A percentile compares a stretch with the other conserved stretches of the same genome.
Conservation (phyloP, 2,888 invertebrate genomes). For the Tanytarsus gracilentus region DNA sequence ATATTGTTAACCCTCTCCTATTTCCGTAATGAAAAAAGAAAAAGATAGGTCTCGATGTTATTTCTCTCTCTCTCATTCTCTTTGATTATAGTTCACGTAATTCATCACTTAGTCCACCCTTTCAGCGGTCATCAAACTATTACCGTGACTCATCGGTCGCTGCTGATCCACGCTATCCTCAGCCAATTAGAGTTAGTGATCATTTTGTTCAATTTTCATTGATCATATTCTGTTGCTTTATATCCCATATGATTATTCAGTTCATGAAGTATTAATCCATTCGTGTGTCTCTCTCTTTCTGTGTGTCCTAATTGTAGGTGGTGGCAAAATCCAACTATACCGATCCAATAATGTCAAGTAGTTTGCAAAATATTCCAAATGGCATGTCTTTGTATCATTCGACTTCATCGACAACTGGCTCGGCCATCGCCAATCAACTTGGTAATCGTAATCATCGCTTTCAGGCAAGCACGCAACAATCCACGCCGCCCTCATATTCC, state of each 20-base stretch:
- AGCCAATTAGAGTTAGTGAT: constrained; percentile 27
- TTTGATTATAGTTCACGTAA: constrained; percentile 22
- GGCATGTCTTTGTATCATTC: constrained; percentile 38
- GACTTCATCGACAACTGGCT: constrained; percentile 32
- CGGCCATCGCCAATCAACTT: background rate
- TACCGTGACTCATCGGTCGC: constrained; percentile 17
- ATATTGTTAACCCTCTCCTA: background rate
- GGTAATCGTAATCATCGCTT: constrained; percentile 14
- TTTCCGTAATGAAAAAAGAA: background rate
- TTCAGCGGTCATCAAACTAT: constrained; percentile 20
- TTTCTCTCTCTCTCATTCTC: too few relatives aligned
- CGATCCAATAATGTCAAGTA: constrained; percentile 43
- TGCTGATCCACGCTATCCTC: constrained; percentile 19
- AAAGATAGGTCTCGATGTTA: too few relatives aligned
- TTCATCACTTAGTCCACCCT: constrained; percentile 24
- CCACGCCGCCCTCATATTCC: background rate
- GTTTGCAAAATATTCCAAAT: constrained; percentile 44
- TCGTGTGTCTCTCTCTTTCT: background rate
- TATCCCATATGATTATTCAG: background rate
- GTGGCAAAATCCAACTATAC: constrained; percentile 41
- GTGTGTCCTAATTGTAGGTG: constrained; percentile 31
- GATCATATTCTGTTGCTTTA: constrained; percentile 3
- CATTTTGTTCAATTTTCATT: constrained; percentile 11
- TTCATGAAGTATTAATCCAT: background rate
- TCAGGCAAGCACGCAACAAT: constrained; percentile 7